Conservation (phyloP, 2,113 vertebrate genomes). For the Bungarus multicinctus region DNA sequence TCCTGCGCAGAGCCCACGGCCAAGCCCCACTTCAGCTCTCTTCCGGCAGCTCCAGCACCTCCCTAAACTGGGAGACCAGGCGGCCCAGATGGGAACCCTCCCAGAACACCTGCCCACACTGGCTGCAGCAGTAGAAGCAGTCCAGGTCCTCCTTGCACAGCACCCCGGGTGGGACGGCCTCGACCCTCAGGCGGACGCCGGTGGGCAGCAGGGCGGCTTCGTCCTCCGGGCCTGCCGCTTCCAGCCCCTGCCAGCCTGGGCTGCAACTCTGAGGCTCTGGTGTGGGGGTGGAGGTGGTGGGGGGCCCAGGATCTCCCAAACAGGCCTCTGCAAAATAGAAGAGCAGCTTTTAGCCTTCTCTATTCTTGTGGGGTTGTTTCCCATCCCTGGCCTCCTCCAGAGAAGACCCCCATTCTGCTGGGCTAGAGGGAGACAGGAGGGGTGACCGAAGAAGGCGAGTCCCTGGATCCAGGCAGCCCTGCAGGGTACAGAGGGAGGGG, state of each 20-base stretch:
- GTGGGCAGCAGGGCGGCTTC: not conserved
- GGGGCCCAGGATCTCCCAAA: accelerated
- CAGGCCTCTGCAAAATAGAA: slow-evolving; percentile 9
- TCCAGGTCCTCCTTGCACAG: slow-evolving; percentile 63
- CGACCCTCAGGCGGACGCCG: slow-evolving; percentile 67
- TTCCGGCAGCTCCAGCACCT: slow-evolving; percentile 59
- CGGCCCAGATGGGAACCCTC: slow-evolving; percentile 83
- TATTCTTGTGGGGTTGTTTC: not conserved
- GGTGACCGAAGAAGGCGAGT: not conserved
- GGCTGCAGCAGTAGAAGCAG: slow-evolving; percentile 77
- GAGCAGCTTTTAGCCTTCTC: not conserved
- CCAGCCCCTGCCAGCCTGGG: too few relatives aligned
- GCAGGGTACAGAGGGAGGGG: not conserved
- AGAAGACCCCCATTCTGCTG: not conserved
- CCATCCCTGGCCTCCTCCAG: not conserved
- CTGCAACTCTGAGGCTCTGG: accelerated
- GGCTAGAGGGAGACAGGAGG: not conserved
- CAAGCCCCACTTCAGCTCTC: not conserved
- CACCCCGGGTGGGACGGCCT: slow-evolving; percentile 66
- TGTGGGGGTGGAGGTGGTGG: accelerated
- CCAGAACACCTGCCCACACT: slow-evolving; percentile 89
- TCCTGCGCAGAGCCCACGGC: not conserved
- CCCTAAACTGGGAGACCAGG: slow-evolving; percentile 71
- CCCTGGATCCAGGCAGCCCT: not conserved
- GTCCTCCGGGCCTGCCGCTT: slow-evolving; percentile 30